Percentiles rank a stretch among this genome's conserved stretches.
phyloP scores from a whole-genome alignment of 1,140 invertebrate genomes.

The Pachypeltis micranthus region DNA sequence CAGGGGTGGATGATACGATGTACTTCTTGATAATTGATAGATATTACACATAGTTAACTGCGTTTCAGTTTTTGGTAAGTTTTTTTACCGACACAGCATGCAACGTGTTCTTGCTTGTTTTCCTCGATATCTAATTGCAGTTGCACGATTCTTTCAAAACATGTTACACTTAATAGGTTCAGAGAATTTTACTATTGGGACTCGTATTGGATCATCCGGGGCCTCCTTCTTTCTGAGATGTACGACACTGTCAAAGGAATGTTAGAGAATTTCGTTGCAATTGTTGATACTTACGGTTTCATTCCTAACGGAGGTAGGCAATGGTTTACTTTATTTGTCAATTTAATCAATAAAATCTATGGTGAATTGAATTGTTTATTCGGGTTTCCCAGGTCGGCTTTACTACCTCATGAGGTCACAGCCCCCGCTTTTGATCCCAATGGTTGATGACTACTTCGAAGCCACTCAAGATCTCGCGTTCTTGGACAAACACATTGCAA shows the following conservation, averaged over 20 bases:
- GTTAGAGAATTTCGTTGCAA: conserved; percentile 64
- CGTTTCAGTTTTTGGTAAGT: no score
- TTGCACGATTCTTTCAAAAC: no score
- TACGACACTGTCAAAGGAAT: conserved; percentile 60
- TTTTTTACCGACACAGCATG: no score
- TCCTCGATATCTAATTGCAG: no score
- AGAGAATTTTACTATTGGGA: conserved; percentile 94
- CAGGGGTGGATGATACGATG: no score
- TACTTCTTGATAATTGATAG: no score
- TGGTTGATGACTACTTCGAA: conserved; percentile 53
- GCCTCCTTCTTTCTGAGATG: conserved; percentile 76
- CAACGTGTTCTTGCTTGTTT: no score
- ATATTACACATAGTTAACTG: no score
- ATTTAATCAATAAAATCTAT: no score
- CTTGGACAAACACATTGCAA: conserved; percentile 27
- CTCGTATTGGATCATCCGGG: conserved; percentile 85
- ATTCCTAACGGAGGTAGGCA: conserved; percentile 71
- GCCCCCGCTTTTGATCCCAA: conserved; percentile 73
- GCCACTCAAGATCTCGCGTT: conserved; percentile 45
- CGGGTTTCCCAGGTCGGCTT: conserved; percentile 45
- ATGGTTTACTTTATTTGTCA: not conserved
- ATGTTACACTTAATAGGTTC: conserved; percentile 33
- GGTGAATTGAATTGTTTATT: no score
- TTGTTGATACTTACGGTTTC: conserved; percentile 65
- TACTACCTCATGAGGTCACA: conserved; percentile 78